These are phyloP conservation scores for Lamellibrachia luymesi DNA, from an alignment of 1,140 invertebrate species.

Conservation along the genomic window DNA sequence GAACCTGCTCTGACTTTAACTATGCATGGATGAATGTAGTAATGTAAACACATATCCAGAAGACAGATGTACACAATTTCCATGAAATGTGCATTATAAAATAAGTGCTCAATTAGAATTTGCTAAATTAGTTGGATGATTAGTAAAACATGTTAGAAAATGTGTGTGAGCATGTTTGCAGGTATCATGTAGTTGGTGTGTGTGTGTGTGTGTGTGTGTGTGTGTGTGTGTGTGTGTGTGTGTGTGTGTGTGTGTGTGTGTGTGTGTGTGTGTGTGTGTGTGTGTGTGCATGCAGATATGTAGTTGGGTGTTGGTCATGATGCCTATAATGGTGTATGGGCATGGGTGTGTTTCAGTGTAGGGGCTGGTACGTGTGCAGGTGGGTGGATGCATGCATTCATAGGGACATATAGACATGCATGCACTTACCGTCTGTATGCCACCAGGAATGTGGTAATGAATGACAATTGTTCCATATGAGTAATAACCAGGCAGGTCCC, in stretches of 20 bases:
- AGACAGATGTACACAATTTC: neutral
- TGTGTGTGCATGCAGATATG: neutral
- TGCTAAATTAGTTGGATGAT: neutral
- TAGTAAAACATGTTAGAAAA: neutral
- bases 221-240: too few species aligned
- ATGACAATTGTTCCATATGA: slow-evolving; percentile 16
- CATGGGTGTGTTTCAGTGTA: too few species aligned
- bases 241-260: too few species aligned
- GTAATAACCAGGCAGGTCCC: slow-evolving; percentile 16
- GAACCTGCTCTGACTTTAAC: neutral
- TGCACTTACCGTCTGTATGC: slow-evolving; percentile 19
- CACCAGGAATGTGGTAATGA: slow-evolving; percentile 15
- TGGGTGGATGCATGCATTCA: neutral
- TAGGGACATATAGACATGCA: neutral
- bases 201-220: too few species aligned
- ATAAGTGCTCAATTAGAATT: neutral
- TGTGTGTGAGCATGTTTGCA: neutral
- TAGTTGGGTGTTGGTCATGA: neutral
- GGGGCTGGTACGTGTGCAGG: neutral
- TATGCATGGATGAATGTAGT: neutral
- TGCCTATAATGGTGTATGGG: too few species aligned
- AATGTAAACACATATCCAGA: neutral
- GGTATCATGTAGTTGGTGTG: neutral
- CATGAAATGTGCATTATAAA: neutral
- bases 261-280: neutral